A percentile compares a stretch with the other conserved stretches of the same genome.
Evolutionary conservation across 2,888 invertebrate genomes (phyloP).

Genomic region (Drosophila basisetae): DNA sequence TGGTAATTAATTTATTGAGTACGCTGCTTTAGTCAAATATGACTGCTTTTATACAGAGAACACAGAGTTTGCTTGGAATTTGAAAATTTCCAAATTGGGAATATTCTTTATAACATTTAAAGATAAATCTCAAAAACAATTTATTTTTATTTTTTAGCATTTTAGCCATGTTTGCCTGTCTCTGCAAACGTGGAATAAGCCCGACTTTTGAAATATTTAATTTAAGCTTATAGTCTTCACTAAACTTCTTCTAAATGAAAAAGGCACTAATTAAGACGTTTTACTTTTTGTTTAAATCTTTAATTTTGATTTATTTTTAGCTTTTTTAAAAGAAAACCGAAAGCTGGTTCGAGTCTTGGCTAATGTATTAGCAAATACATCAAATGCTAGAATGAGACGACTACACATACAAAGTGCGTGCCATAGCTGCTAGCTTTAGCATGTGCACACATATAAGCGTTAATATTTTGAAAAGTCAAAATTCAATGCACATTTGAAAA

Average conservation of each 20-base stretch:
- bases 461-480: background rate
- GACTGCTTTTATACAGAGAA: background rate
- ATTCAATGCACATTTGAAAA: background rate
- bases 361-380: conserved; percentile 24
- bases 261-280: background rate
- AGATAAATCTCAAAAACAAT: too few species aligned
- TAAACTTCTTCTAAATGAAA: background rate
- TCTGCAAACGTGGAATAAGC: background rate
- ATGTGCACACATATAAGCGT: background rate
- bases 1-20: background rate
- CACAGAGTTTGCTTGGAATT: background rate
- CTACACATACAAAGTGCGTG: background rate
- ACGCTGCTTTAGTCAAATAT: background rate
- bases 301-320: background rate
- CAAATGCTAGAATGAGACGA: background rate
- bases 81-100: background rate
- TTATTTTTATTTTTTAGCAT: too few species aligned
- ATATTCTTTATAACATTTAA: too few species aligned
- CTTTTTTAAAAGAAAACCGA: background rate
- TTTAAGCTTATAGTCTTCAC: background rate
- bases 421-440: conserved; percentile 26
- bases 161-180: background rate
- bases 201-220: background rate
- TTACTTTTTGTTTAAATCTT: background rate
- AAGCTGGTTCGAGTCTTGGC: conserved; percentile 7